Base-by-base conservation (phyloP, 2,113 vertebrate species). In the Anoplopoma fimbria region DNA sequence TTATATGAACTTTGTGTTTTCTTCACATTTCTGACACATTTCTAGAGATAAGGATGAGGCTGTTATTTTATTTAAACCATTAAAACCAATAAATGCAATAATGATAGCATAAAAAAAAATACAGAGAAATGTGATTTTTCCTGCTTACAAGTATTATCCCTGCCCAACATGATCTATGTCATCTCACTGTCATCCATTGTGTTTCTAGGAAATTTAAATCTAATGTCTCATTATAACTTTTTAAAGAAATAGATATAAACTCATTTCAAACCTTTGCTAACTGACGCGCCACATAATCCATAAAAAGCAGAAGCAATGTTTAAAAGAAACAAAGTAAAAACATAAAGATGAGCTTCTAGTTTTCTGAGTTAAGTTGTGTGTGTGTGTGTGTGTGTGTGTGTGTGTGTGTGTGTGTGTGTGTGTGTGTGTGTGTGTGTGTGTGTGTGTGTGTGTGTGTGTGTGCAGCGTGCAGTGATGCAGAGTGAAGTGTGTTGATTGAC, bases 401-500 rank as follows among this genome's bases (percentile, higher is more conserved):
- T 57, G 72, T 77, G 57, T 78, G 36, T 79, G 62, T 60, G 65
- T 27, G 14, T 69, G n/a, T 72, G 60, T 45, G 23, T 73, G 49
- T 68, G 42, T 77, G 64, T 49, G 60, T 71, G 47, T 58, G 60
- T 69, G 51, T 36, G 62, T 75, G 33, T 34, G 64, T 72, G 63
- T 77, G n/a, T 25, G 51, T 69, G 38, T 62, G 51, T 61, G 74
- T 78, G 53, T 76, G 42, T 80, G 58, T 62, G 68, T 33, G 10
- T 63, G 76, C 58, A 69, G 49, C 6, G 10, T 0, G 77, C 70
- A 75, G 68, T 42, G 58, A 75, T 84, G 84, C 85, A 67, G 75
- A 68, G 21, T 87, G 88, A 84, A 86, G 86, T 31, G 72, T 38
- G 74, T 49, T 51, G 83, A 91, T 77, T 85, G 84, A 88, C 83